Percentiles rank a stretch among this genome's conserved stretches.
Evolutionary conservation across 1,140 invertebrate species (phyloP).

Genomic region (Hycleus cichorii): DNA sequence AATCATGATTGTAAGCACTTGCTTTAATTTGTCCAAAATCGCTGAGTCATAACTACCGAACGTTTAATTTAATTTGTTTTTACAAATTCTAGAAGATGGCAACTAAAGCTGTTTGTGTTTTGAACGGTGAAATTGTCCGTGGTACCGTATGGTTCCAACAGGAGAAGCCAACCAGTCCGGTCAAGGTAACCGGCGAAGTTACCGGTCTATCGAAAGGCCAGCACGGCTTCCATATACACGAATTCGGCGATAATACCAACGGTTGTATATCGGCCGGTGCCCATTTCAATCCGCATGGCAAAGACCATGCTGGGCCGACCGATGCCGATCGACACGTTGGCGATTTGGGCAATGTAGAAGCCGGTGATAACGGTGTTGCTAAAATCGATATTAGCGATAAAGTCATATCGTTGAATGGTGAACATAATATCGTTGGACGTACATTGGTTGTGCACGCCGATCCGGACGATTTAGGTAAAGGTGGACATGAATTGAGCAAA

Average conservation of each 20-base stretch:
- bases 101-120: conserved; percentile 76
- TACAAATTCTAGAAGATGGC: conserved; percentile 25
- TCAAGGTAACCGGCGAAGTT: conserved; percentile 65
- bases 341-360: conserved; percentile 86
- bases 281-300: conserved; percentile 87
- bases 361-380: conserved; percentile 62
- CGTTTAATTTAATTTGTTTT: background rate
- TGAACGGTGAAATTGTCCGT: conserved; percentile 69
- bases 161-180: conserved; percentile 50
- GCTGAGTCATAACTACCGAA: conserved; percentile 6
- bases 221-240: conserved; percentile 95
- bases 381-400: conserved; percentile 71
- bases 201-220: conserved; percentile 58
- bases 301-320: conserved; percentile 78
- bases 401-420: conserved; percentile 64
- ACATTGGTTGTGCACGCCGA: conserved; percentile 90
- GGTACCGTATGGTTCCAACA: conserved; percentile 75
- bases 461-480: conserved; percentile 88
- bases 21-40: too few relatives aligned
- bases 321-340: conserved; percentile 75
- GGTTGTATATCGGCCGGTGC: conserved; percentile 92
- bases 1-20: too few relatives aligned
- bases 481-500: conserved; percentile 88
- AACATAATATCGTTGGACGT: conserved; percentile 77
- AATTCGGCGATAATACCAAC: conserved; percentile 95